A percentile compares a stretch with the other conserved stretches of the same genome.
These are phyloP conservation scores for Galaxias olidus DNA, from an alignment of 2,797 vertebrate species.

Conservation along the genomic window DNA sequence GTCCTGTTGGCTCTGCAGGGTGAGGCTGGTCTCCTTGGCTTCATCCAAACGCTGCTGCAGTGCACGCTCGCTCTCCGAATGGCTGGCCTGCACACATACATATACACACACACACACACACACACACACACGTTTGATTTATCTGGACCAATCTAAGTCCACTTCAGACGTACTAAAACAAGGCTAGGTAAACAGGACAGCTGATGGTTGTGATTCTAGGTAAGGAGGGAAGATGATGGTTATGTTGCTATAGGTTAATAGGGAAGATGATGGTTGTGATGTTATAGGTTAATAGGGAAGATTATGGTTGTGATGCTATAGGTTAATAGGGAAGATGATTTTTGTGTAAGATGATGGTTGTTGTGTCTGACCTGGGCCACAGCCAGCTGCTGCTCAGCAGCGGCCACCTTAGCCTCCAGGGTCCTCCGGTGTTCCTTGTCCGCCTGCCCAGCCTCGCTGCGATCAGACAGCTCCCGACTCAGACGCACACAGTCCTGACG, in stretches of 20 bases:
- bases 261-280: too few relatives aligned
- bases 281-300: too few relatives aligned
- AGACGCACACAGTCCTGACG: conserved; percentile 83
- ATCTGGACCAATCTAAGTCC: too few relatives aligned
- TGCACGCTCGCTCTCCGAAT: conserved; percentile 70
- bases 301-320: background rate
- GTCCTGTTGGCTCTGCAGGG: conserved; percentile 67
- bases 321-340: background rate
- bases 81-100: conserved; percentile 67
- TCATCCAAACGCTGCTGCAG: conserved; percentile 81
- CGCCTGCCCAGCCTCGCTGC: conserved; percentile 68
- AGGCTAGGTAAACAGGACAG: too few relatives aligned
- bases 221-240: too few relatives aligned
- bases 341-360: too few relatives aligned
- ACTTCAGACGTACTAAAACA: too few relatives aligned
- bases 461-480: conserved; percentile 80
- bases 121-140: background rate
- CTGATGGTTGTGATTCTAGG: too few relatives aligned
- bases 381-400: conserved; percentile 73
- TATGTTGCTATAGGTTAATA: background rate
- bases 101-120: background rate
- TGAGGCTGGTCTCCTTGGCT: conserved; percentile 68
- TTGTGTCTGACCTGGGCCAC: conserved; percentile 74
- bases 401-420: conserved; percentile 73
- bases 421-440: conserved; percentile 79